Percentiles rank a stretch among this genome's conserved stretches.
These are phyloP conservation scores for Rhinopomastus cyanomelas DNA, from an alignment of 2,113 vertebrate species.

Conservation along the genomic window DNA sequence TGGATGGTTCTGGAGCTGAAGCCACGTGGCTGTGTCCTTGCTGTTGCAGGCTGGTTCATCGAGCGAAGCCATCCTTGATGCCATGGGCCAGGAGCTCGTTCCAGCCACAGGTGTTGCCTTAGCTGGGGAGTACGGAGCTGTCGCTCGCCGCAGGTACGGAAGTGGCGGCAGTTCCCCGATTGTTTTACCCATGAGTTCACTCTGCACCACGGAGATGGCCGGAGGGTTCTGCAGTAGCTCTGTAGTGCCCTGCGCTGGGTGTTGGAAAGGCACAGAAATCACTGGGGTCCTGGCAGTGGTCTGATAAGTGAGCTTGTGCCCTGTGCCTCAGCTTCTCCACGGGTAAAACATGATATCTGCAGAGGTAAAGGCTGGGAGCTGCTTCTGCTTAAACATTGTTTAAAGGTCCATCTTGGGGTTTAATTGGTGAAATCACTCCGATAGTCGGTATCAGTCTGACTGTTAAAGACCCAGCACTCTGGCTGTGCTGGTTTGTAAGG, in stretches of 20 bases:
- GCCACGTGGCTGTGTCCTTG: rapidly evolving
- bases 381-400: background rate
- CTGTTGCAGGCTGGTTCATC: constrained; percentile 86
- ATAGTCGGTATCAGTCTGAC: rapidly evolving
- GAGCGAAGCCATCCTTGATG: constrained; percentile 83
- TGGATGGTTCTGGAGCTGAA: rapidly evolving
- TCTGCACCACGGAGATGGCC: too few species aligned
- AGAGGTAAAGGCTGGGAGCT: background rate
- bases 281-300: background rate
- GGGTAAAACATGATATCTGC: too few species aligned
- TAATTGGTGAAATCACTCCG: background rate
- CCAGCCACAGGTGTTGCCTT: constrained; percentile 80
- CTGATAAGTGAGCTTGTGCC: background rate
- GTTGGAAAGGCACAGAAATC: too few species aligned
- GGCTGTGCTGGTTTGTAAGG: background rate
- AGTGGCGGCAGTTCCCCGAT: rapidly evolving
- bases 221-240: too few species aligned
- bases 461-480: background rate
- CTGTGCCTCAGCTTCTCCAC: too few species aligned
- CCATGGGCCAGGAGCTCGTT: constrained; percentile 89
- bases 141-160: constrained; percentile 72
- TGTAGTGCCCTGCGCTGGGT: rapidly evolving
- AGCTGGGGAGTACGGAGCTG: constrained; percentile 72
- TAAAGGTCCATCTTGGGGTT: background rate
- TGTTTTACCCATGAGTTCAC: too few species aligned